These are phyloP conservation scores for Heteronetta atricapilla DNA, from an alignment of 2,113 vertebrate genomes.

Conservation along the genomic window DNA sequence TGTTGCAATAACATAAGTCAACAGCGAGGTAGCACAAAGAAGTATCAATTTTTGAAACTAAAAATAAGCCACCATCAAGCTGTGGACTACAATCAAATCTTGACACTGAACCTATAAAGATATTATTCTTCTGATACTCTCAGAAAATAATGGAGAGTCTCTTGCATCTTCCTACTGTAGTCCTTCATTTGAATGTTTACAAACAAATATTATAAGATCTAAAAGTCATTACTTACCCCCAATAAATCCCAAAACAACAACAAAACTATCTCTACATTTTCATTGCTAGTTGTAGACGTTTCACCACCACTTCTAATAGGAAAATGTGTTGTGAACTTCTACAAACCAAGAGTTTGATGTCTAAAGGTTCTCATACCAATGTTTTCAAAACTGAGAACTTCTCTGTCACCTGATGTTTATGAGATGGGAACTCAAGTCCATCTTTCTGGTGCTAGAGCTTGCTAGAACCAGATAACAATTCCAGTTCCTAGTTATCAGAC, in stretches of 20 bases:
- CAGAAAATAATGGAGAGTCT: background rate
- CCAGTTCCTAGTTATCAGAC: constrained; percentile 58
- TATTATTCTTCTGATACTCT: constrained; percentile 20
- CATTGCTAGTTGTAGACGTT: background rate
- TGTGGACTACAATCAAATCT: background rate
- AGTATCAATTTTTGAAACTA: background rate
- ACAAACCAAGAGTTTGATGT: background rate
- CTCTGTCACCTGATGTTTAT: background rate
- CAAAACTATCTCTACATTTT: background rate
- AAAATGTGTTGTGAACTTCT: background rate
- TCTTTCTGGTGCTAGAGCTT: constrained; percentile 45
- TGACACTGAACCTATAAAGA: background rate
- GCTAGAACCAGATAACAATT: constrained; percentile 32
- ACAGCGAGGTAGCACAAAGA: background rate
- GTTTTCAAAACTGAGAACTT: background rate
- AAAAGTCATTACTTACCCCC: background rate
- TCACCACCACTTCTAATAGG: background rate
- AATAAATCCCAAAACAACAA: background rate
- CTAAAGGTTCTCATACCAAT: background rate
- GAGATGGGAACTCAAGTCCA: background rate
- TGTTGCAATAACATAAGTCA: background rate
- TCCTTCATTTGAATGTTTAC: constrained; percentile 8
- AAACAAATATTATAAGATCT: background rate
- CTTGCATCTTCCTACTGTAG: background rate
- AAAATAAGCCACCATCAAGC: background rate